A percentile compares a stretch with the other conserved stretches of the same genome.
Evolutionary conservation across 2,888 invertebrate species (phyloP).

Genomic region (Morinoia aosen): DNA sequence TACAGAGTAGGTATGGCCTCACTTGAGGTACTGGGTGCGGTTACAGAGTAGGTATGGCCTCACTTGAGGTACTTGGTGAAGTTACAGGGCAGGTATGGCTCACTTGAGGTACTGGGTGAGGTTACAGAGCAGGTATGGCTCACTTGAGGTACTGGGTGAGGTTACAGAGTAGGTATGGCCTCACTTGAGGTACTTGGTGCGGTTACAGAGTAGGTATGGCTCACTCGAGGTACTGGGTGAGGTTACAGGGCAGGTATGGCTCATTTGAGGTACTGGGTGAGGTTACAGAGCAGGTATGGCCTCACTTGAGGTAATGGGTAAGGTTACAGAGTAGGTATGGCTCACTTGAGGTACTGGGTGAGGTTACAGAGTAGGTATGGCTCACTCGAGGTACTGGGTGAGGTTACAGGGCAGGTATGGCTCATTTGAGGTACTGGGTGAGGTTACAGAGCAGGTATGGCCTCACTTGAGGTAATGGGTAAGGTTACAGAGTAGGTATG

Average conservation of each 20-base stretch:
- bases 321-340: neutral
- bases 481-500: neutral
- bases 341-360: conserved; percentile 58
- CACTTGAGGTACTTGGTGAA: too few species aligned
- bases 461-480: too few species aligned
- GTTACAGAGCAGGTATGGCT: neutral
- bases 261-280: conserved; percentile 59
- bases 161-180: neutral
- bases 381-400: too few species aligned
- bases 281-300: neutral
- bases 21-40: conserved; percentile 59
- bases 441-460: neutral
- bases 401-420: neutral
- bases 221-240: too few species aligned
- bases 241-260: neutral
- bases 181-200: conserved; percentile 59
- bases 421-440: conserved; percentile 58
- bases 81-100: neutral
- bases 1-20: neutral
- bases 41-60: too few species aligned
- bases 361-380: neutral
- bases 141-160: too few species aligned
- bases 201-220: neutral
- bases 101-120: conserved; percentile 59
- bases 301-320: too few species aligned